Evolutionary conservation across 92 coral and sea anemone species (phyloP).

Genomic region (Heliopora coerulea): DNA sequence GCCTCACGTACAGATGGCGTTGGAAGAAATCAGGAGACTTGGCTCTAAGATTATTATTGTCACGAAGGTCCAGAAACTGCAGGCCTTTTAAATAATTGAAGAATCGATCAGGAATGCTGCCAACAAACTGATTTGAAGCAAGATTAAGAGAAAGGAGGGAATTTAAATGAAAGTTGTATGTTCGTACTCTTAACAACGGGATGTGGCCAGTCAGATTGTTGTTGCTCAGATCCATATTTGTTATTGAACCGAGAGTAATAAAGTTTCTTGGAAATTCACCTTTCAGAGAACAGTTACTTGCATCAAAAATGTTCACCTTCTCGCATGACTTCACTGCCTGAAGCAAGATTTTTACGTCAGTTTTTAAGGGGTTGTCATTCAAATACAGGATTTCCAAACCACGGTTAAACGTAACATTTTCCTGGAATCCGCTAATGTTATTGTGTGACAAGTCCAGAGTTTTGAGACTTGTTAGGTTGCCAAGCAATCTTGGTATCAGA

Average conservation of each 20-base stretch:
- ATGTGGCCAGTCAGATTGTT: slow-evolving; percentile 47
- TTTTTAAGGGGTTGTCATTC: not conserved
- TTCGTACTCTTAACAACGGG: too few species aligned
- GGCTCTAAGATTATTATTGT: not conserved
- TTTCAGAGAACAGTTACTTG: slow-evolving; percentile 50
- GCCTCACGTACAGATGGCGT: not conserved
- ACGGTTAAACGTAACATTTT: slow-evolving; percentile 34
- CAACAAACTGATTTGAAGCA: slow-evolving; percentile 53
- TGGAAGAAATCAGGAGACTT: not conserved
- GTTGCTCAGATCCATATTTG: slow-evolving; percentile 48
- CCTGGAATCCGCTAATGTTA: slow-evolving; percentile 40
- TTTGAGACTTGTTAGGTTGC: slow-evolving; percentile 38
- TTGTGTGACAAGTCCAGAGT: slow-evolving; percentile 60
- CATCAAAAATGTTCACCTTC: slow-evolving; percentile 44
- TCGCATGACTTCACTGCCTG: slow-evolving; percentile 2
- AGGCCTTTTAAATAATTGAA: slow-evolving; percentile 6
- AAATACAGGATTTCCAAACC: slow-evolving; percentile 40
- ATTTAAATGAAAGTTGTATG: slow-evolving; percentile 15
- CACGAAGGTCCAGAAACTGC: not conserved
- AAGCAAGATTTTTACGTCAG: not conserved
- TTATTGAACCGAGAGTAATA: slow-evolving; percentile 36
- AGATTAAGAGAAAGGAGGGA: slow-evolving; percentile 48
- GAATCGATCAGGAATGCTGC: slow-evolving; percentile 42
- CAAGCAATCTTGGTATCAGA: slow-evolving; percentile 51
- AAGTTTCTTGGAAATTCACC: slow-evolving; percentile 39